These are phyloP conservation scores for Diprion similis DNA, from an alignment of 1,140 invertebrate species.

Conservation along the genomic window DNA sequence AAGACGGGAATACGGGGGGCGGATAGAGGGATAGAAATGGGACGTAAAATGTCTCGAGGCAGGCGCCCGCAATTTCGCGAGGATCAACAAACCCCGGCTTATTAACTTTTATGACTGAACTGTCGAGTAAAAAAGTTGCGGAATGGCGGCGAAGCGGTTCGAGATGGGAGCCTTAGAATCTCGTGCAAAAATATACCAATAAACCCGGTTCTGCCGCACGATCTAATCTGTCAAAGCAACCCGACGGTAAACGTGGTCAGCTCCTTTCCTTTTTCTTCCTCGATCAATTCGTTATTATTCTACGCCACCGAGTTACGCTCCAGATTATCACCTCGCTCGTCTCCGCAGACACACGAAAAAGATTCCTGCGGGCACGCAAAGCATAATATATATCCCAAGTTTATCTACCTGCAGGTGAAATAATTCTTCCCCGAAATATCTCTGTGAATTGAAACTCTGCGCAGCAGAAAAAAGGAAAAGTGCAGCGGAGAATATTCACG, in stretches of 20 bases:
- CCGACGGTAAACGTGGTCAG: not conserved
- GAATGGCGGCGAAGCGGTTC: constrained; percentile 12
- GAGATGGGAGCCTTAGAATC: not conserved
- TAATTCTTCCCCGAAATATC: no score
- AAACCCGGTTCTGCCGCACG: not conserved
- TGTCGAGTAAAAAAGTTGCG: constrained; percentile 33
- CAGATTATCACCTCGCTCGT: no score
- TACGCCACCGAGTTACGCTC: no score
- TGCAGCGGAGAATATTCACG: no score
- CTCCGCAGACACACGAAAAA: no score
- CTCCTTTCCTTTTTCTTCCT: not conserved
- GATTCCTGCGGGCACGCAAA: no score
- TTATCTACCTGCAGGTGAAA: no score
- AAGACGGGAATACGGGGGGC: not conserved
- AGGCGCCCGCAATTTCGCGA: constrained; percentile 29
- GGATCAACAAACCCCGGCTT: constrained; percentile 36
- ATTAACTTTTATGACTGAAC: constrained; percentile 35
- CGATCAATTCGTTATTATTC: no score
- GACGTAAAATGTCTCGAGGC: constrained; percentile 26
- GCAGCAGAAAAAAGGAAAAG: no score
- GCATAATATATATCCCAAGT: no score
- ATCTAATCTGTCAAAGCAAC: constrained; percentile 1
- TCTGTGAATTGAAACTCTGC: no score
- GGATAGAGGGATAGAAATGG: constrained; percentile 9
- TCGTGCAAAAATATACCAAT: not conserved